Evolutionary conservation across 2,113 vertebrate genomes (phyloP), one percentile per base, ranked within the genome.

Genomic region (Abramis brama): DNA sequence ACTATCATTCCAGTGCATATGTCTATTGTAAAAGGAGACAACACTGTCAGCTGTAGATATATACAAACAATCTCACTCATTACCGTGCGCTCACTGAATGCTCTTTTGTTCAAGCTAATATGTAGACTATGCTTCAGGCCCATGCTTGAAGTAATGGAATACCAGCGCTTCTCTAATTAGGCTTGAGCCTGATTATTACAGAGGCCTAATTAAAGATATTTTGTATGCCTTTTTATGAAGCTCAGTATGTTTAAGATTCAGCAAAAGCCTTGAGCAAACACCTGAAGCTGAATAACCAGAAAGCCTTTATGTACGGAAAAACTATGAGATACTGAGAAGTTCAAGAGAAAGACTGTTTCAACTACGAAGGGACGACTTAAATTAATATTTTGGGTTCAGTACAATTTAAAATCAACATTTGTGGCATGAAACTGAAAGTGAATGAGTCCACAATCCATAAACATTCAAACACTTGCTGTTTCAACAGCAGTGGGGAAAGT

Each of bases 31-130:
- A 75, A 73, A 36, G 25, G 78, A 30, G 33, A 73, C 68, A 36
- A 1, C 25, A 64, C 55, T 25, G 43, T 30, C 75, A 66, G 60
- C 45, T 36, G 45, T 70, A 59, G 50, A 73, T 80, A 74, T 5
- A 60, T 33, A 80, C 66, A 81, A 55, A 73, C 85, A 62, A 57
- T 81, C 52, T 10, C 10, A 60, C 59, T 82, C 33, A 68, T 76
- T 27, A 83, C n/a, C 15, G 33, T 21, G 36, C 21, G 68, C 39
- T 73, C 9, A 64, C 19, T 74, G 55, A 75, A 66, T 83, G 80
- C 45, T 86, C 60, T 78, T 83, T 86, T 86, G 85, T 86, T 86
- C 33, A 39, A 77, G 33, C 12, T 86, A 77, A 76, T 86, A 83
- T 78, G 79, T 66, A 77, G 80, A 86, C 71, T 86, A 45, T 52